Evolutionary conservation across 2,113 vertebrate species (phyloP), one percentile per base, ranked within the genome.

Genomic region (Miniopterus natalensis): DNA sequence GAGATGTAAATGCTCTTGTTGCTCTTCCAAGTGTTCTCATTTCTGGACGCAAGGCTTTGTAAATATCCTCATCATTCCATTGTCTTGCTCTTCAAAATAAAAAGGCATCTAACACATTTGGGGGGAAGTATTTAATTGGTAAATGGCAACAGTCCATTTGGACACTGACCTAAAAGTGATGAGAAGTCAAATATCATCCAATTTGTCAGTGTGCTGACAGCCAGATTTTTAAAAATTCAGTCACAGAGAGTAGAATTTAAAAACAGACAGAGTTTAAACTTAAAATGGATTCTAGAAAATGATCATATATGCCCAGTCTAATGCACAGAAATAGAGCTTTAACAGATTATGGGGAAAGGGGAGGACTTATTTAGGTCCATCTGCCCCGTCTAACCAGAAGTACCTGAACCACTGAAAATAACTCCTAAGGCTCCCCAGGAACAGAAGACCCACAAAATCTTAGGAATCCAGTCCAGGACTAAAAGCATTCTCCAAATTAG

Each of bases 271-370:
- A 65, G 61, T 51, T 88, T 96, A 83, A 78, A 88, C 74, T 90
- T 68, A 94, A 66, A 77, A 61, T 59, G 13, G 65, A 94, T 81
- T 88, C 90, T 70, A 74, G 47, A 91, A 96, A 93, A 96, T 57
- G 23, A 90, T 87, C 42, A 51, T 73, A 55, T 25, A 25, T 47
- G 42, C n/a, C 63, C 83, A 91, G 78, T 49, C 57, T 85, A 51
- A 79, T 25, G 74, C 20, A 88, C 0, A 94, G 65, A 88, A 77
- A 80, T 20, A 70, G 23, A 63, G 53, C 70, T 94, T 91, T 68
- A 68, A 95, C 29, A 78, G 61, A 88, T 70, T 23, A 68, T 1
- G 23, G 42, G 59, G 65, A 63, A 68, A 11, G 0, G 6, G 12
- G 27, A 17, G 21, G 45, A n/a, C 25, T 77, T 95, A 73, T 59